Conservation (phyloP, 2,797 vertebrate genomes). For the Paedocypris micromegethes region DNA sequence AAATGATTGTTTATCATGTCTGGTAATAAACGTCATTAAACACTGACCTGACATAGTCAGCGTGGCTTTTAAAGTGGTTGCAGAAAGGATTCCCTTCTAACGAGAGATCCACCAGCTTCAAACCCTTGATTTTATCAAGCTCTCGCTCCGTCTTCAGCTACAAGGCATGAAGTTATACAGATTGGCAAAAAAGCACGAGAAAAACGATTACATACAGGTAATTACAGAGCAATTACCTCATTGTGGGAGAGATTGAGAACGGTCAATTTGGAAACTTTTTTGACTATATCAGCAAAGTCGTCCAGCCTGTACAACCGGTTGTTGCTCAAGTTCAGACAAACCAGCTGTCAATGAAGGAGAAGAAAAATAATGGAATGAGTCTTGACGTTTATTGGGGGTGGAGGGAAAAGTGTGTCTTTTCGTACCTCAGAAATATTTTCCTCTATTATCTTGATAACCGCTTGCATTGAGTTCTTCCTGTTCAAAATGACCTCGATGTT, state of each 20-base stretch:
- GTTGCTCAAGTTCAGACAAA: conserved; percentile 80
- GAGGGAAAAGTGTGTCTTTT: neutral
- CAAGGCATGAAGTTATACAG: neutral
- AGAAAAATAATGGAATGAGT: neutral
- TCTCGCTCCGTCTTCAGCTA: conserved; percentile 83
- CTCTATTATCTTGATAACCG: conserved; percentile 80
- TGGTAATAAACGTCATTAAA: conserved; percentile 1
- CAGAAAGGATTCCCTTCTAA: conserved; percentile 81
- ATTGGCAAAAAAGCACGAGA: neutral
- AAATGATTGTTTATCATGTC: conserved; percentile 10
- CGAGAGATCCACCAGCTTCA: conserved; percentile 85
- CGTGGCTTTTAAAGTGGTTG: conserved; percentile 77
- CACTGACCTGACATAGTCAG: conserved; percentile 84
- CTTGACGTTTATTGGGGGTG: neutral
- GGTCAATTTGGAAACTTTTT: conserved; percentile 80
- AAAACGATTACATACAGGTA: neutral
- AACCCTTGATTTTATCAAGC: conserved; percentile 82
- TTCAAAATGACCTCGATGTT: conserved; percentile 81
- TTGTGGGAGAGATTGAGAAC: conserved; percentile 84
- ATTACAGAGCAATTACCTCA: conserved; percentile 61
- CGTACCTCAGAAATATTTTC: conserved; percentile 89
- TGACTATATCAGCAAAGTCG: conserved; percentile 70
- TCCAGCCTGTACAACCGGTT: conserved; percentile 82
- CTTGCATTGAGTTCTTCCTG: conserved; percentile 75
- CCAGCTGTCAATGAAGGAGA: conserved; percentile 61